Evolutionary conservation across 1,140 invertebrate genomes (phyloP), one percentile per base, ranked within the genome.

Genomic region (Drosophila athabasca): DNA sequence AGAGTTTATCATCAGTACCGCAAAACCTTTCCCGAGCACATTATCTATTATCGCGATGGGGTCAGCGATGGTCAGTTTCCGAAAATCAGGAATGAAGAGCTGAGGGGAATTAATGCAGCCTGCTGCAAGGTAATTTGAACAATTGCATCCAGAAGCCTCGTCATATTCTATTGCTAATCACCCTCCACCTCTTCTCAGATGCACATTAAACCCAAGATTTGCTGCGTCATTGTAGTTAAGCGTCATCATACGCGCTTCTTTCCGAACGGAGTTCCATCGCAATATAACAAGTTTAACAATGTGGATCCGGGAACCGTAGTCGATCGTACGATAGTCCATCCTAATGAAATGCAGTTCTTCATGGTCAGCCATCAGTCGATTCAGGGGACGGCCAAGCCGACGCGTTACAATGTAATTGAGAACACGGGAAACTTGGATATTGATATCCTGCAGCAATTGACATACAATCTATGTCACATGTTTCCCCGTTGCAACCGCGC

Each of bases 281-380:
- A 73, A 0, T 68, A 43, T 13, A 94, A 94, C 57, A 94, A 79
- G 78, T 94, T 94, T 59, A 81, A 79, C 3, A 97, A 97, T 87
- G 96, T 98, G 0, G 94, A 94, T 41, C 95, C 97, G 2, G 97
- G 97, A 7, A 91, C 90, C 2, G 93, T 96, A 4, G 96, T 98
- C 0, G 97, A 99, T 82, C 95, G 93, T 0, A 87, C 93, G 1
- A 98, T 99, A 22, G 96, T 96, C 0, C 96, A 97, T 92, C 95
- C 96, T 0, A 94, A 93, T 2, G 94, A 97, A 77, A 93, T 96
- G 54, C 97, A 98, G 92, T 98, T 98, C 92, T 98, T 97, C 91
- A 92, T 98, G 70, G 95, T 94, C n/a, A 94, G 94, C 1, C 94
- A 95, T 82, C 92, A 93, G 51, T 94, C 94, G 5, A 94, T 95